A percentile compares a stretch with the other conserved stretches of the same genome.
Evolutionary conservation across 2,888 invertebrate genomes (phyloP).

Genomic region (Agapostemon virescens): DNA sequence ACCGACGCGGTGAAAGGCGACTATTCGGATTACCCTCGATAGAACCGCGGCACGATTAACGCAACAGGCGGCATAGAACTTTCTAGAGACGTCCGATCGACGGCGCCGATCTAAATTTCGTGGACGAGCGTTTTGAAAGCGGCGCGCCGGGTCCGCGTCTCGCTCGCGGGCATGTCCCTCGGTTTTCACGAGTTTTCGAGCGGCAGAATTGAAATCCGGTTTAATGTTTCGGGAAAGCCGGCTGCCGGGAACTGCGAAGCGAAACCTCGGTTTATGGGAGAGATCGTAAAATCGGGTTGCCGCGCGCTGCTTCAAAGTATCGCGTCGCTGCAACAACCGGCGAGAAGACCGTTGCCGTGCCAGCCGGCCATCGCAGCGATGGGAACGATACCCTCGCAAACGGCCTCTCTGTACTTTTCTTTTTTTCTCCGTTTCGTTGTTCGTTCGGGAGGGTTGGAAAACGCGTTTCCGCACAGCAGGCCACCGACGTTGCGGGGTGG

Average conservation of each 20-base stretch:
- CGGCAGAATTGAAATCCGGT: constrained; percentile 49
- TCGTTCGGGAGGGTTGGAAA: too few relatives aligned
- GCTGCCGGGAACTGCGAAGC: constrained; percentile 48
- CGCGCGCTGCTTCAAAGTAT: constrained; percentile 52
- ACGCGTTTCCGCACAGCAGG: too few relatives aligned
- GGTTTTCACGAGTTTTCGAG: constrained; percentile 44
- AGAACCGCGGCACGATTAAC: background rate
- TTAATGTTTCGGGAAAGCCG: constrained; percentile 52
- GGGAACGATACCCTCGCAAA: constrained; percentile 36
- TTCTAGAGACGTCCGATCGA: background rate
- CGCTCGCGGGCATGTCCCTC: constrained; percentile 34
- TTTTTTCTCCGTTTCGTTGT: too few relatives aligned
- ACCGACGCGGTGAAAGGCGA: constrained; percentile 5
- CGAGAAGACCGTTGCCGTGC: constrained; percentile 38
- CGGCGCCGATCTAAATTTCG: constrained; percentile 18
- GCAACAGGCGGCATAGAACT: background rate
- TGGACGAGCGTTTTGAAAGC: constrained; percentile 12
- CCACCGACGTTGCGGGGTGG: too few relatives aligned
- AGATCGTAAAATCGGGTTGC: constrained; percentile 53
- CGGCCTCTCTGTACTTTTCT: too few relatives aligned
- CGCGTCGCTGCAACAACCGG: constrained; percentile 53
- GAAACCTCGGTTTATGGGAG: constrained; percentile 46
- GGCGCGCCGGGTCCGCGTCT: background rate
- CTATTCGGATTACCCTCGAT: background rate
- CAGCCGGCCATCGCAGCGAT: constrained; percentile 27